Evolutionary conservation across 2,113 vertebrate species (phyloP), one percentile per base, ranked within the genome.

Genomic region (Mystacornis crossleyi): DNA sequence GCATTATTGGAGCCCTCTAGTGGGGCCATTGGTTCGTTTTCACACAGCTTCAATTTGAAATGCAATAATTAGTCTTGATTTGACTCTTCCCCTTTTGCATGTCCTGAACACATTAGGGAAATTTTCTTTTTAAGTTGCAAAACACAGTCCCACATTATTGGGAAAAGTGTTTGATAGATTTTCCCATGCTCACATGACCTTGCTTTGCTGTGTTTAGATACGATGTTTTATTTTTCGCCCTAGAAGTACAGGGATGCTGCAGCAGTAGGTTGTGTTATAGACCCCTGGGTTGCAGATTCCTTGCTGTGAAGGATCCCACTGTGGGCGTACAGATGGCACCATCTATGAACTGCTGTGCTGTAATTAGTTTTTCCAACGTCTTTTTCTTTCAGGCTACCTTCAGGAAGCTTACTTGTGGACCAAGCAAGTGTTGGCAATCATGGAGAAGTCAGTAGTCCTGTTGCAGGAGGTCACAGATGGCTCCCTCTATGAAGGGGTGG

Each of bases 341-440:
- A 50, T 42, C 31, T 57, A 0, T 61, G 45, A 29, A 33, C 40
- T 42, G 1, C 42, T 21, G 31, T 34, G 36, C 2, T 70, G 14
- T 78, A 50, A 70, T 60, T 19, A 48, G 51, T 61, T 86, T 65
- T 87, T 14, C n/a, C 45, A 26, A n/a, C 4, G 23, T 81, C 40
- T 95, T 81, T 90, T 48, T 94, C 38, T 86, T 97, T 43, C 92
- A 99, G 99, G 99, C 72, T 99, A 99, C 93, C 98, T 99, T 51
- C 99, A 99, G 89, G 99, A 99, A 97, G 99, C 99, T 53, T 99
- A 99, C 93, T 93, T 99, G 53, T 99, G 99, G 99, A 99, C 99
- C 64, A 99, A 99, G 94, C 99, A 99, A 96, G 99, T 98, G 45
- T 91, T 99, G 94, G 96, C 98, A 81, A 99, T 99, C 97, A 99